Conservation (phyloP, 2,888 invertebrate genomes). For the Rhabditoides inermis region DNA sequence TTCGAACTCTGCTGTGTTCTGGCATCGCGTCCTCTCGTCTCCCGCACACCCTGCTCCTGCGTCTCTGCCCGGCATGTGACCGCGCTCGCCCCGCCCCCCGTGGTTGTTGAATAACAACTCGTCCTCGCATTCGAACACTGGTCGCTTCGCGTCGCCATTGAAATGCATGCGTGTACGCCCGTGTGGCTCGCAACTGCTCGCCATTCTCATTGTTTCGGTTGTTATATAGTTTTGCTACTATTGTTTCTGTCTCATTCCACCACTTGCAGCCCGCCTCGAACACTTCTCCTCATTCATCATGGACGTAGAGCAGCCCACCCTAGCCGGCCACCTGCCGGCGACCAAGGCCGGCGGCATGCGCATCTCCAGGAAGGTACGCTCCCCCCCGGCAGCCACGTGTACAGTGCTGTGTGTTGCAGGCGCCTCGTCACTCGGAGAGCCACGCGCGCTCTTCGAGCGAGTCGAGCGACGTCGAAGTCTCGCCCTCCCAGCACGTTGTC, state of each 20-base stretch:
- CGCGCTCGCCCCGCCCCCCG: too few relatives aligned
- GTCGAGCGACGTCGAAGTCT: constrained; percentile 29
- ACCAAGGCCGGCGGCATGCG: constrained; percentile 26
- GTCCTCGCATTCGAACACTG: too few relatives aligned
- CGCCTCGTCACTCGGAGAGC: constrained; percentile 18
- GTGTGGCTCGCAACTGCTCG: too few relatives aligned
- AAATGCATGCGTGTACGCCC: too few relatives aligned
- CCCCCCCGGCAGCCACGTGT: constrained; percentile 6
- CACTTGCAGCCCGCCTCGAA: too few relatives aligned
- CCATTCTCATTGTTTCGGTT: too few relatives aligned
- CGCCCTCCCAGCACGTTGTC: constrained; percentile 19
- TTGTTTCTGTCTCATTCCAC: too few relatives aligned
- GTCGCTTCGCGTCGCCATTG: too few relatives aligned
- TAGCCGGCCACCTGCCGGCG: constrained; percentile 29
- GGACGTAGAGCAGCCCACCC: constrained; percentile 10
- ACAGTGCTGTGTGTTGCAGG: constrained; percentile 6
- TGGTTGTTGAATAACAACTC: too few relatives aligned
- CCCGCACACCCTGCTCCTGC: constrained; percentile 3
- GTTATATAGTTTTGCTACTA: too few relatives aligned
- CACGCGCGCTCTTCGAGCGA: constrained; percentile 15
- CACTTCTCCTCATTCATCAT: constrained; percentile 4
- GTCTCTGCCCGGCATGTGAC: too few relatives aligned
- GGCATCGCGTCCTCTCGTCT: neutral
- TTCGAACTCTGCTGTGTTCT: constrained; percentile 2
- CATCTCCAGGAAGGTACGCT: constrained; percentile 21